These are phyloP conservation scores for Lepidurus packardi DNA, from an alignment of 1,140 invertebrate genomes.

Conservation along the genomic window DNA sequence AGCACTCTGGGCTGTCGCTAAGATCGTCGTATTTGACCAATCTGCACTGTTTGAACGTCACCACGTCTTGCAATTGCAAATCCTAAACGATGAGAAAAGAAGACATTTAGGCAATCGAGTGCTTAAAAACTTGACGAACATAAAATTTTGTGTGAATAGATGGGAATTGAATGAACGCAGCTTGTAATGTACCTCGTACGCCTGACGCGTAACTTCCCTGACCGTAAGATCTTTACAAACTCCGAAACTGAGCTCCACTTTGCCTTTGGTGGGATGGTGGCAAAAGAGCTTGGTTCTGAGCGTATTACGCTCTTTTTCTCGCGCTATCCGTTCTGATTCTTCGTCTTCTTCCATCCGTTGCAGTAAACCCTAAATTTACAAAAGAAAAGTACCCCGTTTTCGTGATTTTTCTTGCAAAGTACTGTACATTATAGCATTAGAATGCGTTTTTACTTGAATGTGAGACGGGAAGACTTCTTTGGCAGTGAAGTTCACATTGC, in stretches of 20 bases:
- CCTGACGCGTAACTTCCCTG: conserved; percentile 52
- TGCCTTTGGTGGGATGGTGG: conserved; percentile 49
- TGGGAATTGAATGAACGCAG: conserved; percentile 19
- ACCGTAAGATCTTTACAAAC: conserved; percentile 53
- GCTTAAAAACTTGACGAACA: too few relatives aligned
- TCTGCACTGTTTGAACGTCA: conserved; percentile 60
- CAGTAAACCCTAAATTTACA: conserved; percentile 51
- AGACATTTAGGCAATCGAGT: too few relatives aligned
- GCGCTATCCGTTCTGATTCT: conserved; percentile 55
- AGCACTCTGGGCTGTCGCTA: conserved; percentile 62
- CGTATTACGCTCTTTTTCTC: conserved; percentile 56
- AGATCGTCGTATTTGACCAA: conserved; percentile 65
- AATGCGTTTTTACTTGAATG: conserved; percentile 51
- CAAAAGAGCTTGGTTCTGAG: conserved; percentile 61
- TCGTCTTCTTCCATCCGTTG: conserved; percentile 61
- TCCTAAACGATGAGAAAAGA: conserved; percentile 42
- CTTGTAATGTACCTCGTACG: conserved; percentile 49
- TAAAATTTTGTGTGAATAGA: background rate
- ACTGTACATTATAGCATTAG: conserved; percentile 35
- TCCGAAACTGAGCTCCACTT: conserved; percentile 29
- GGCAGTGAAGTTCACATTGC: conserved; percentile 62
- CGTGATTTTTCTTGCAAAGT: too few relatives aligned
- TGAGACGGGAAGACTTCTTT: conserved; percentile 67
- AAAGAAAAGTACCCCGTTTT: conserved; percentile 26
- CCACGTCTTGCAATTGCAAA: conserved; percentile 54